Percentiles rank a stretch among this genome's conserved stretches.
Conservation (phyloP, 1,140 invertebrate species). For the Drosophila obscura region DNA sequence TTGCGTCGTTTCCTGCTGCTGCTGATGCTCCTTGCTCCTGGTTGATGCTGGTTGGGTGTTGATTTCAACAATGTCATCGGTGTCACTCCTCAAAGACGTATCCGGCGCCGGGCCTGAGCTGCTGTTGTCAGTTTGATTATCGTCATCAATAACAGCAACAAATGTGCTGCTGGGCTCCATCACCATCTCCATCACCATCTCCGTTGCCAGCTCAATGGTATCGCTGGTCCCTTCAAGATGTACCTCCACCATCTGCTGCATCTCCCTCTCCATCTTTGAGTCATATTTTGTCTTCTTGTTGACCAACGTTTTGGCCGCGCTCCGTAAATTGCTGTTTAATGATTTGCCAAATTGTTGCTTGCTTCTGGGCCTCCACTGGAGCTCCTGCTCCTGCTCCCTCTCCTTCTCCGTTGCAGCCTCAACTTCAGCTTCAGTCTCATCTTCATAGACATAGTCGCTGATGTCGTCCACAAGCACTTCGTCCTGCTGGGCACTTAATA, state of each 20-base stretch:
- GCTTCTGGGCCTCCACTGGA: conserved; percentile 25
- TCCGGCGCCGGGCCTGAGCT: conserved; percentile 32
- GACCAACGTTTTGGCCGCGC: conserved; percentile 65
- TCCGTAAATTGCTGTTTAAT: conserved; percentile 80
- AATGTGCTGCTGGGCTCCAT: conserved; percentile 48
- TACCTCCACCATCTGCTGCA: conserved; percentile 6
- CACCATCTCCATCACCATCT: conserved; percentile 7
- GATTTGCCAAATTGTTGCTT: conserved; percentile 79
- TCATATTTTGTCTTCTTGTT: conserved; percentile 40
- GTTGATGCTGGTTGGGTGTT: conserved; percentile 44
- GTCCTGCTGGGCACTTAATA: conserved; percentile 45
- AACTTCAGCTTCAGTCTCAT: conserved; percentile 20
- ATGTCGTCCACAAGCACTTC: conserved; percentile 29
- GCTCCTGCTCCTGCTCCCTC: background rate
- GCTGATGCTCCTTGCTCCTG: no score
- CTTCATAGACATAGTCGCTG: conserved; percentile 64
- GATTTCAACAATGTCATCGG: conserved; percentile 82
- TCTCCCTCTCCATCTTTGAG: conserved; percentile 14
- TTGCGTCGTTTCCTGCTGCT: no score
- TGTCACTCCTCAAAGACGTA: conserved; percentile 51
- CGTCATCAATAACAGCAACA: conserved; percentile 75
- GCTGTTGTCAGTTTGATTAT: conserved; percentile 81
- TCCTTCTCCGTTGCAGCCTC: conserved; percentile 1
- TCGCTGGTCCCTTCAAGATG: conserved; percentile 15
- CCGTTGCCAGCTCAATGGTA: conserved; percentile 18